Conservation (phyloP, 2,888 invertebrate species). For the Nebria brevicollis region DNA sequence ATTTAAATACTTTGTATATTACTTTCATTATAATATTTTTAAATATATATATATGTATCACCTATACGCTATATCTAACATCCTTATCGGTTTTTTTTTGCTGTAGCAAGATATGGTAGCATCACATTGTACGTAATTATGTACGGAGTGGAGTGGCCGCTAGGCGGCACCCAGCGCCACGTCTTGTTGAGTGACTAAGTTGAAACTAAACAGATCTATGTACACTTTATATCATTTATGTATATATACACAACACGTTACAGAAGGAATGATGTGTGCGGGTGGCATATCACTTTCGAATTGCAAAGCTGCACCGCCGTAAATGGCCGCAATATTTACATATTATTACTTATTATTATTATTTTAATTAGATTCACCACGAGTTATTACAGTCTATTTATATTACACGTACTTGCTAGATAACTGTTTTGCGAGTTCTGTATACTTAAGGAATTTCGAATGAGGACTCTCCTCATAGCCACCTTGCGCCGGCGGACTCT, state of each 20-base stretch:
- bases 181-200: constrained; percentile 35
- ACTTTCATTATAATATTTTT: constrained; percentile 8
- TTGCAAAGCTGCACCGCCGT: constrained; percentile 9
- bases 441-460: constrained; percentile 98
- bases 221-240: constrained; percentile 27
- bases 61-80: constrained; percentile 42
- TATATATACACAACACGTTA: constrained; percentile 35
- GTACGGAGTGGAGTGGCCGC: constrained; percentile 32
- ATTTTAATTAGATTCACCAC: constrained; percentile 62
- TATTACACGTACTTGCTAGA: constrained; percentile 94
- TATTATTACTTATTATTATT: constrained; percentile 52
- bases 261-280: constrained; percentile 21
- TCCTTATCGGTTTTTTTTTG: constrained; percentile 52
- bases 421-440: constrained; percentile 97
- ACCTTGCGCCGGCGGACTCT: constrained; percentile 66
- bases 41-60: constrained; percentile 32
- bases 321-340: background rate
- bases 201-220: constrained; percentile 27
- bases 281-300: constrained; percentile 28
- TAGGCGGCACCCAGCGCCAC: constrained; percentile 30
- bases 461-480: constrained; percentile 90
- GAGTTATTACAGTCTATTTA: constrained; percentile 55
- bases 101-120: constrained; percentile 81
- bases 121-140: constrained; percentile 69
- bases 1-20: constrained; percentile 53